phyloP scores from a whole-genome alignment of 2,888 invertebrate species.

The Harpalus rufipes region DNA sequence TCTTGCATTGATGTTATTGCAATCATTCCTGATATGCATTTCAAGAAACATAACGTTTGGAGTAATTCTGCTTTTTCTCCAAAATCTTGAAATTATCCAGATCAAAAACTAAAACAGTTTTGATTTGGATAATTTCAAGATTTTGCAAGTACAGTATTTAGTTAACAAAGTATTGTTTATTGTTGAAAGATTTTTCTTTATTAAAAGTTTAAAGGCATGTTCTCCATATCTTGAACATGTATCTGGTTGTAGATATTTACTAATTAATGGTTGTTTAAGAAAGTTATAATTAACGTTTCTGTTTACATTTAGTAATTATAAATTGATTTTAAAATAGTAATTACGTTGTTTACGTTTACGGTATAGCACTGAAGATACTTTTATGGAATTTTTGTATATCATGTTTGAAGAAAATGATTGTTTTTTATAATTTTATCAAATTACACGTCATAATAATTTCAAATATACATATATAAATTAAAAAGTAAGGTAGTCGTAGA shows the following conservation, averaged over 20 bases:
- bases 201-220: not conserved
- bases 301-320: constrained; percentile 20
- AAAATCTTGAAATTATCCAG: too few species aligned
- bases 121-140: too few species aligned
- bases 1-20: too few species aligned
- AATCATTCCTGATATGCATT: too few species aligned
- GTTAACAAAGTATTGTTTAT: constrained; percentile 13
- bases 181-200: not conserved
- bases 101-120: too few species aligned
- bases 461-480: too few species aligned
- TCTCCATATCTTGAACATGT: not conserved
- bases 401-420: not conserved
- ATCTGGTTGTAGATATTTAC: not conserved
- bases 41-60: too few species aligned
- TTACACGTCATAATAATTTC: not conserved
- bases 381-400: not conserved
- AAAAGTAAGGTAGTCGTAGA: too few species aligned
- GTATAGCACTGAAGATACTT: not conserved
- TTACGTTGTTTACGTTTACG: not conserved
- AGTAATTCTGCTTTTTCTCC: too few species aligned
- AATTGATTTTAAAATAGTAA: constrained; percentile 13
- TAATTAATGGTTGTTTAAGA: constrained; percentile 8
- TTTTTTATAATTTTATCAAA: not conserved
- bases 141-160: not conserved
- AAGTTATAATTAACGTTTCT: constrained; percentile 22